These are phyloP conservation scores for Phocoena sinus DNA, from an alignment of 2,113 vertebrate species.

Conservation along the genomic window DNA sequence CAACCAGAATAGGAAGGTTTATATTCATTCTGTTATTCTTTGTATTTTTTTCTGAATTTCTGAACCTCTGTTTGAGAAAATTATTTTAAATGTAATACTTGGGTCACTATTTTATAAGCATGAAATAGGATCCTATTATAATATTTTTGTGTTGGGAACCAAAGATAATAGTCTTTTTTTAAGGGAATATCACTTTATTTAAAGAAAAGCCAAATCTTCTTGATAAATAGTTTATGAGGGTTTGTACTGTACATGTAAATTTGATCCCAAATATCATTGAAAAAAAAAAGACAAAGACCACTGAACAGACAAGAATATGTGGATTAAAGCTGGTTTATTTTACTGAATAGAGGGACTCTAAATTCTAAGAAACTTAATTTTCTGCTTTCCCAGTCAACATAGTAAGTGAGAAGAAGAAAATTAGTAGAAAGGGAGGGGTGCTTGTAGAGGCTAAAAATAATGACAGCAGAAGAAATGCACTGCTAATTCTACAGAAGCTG, in stretches of 20 bases:
- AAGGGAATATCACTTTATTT: background rate
- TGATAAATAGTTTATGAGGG: background rate
- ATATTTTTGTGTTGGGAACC: background rate
- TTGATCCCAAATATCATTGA: background rate
- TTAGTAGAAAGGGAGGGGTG: background rate
- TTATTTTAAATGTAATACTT: constrained; percentile 14
- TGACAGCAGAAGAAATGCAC: background rate
- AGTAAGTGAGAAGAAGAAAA: background rate
- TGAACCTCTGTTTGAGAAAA: background rate
- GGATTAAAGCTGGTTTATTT: background rate
- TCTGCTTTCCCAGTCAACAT: background rate
- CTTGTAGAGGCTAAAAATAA: background rate
- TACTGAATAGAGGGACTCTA: background rate
- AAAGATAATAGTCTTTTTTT: background rate
- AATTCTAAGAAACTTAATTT: background rate
- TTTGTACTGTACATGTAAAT: background rate
- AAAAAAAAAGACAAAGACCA: background rate
- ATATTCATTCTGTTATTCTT: background rate
- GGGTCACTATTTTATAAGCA: background rate
- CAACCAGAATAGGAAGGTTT: background rate
- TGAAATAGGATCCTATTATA: background rate
- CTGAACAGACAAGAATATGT: background rate
- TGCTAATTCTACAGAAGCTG: background rate
- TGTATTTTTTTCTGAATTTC: background rate
- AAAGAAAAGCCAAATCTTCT: constrained; percentile 11